Conservation (phyloP, 2,797 vertebrate species). For the Capromys pilorides region DNA sequence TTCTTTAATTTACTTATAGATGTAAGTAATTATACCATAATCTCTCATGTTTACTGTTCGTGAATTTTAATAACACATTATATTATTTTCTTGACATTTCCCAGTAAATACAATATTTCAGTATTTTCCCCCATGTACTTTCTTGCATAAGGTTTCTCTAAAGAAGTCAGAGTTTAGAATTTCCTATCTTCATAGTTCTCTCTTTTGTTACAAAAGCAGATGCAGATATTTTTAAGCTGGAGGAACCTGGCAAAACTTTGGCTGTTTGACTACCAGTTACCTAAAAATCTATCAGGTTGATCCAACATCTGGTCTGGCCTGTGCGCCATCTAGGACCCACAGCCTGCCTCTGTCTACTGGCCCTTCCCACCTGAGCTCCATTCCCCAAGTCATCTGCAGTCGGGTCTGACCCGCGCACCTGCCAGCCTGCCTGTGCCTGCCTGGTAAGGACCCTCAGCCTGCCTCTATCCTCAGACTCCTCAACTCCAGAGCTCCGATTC, state of each 20-base stretch:
- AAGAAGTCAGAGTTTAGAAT: background rate
- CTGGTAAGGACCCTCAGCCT: too few relatives aligned
- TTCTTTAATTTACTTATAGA: background rate
- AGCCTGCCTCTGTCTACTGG: too few relatives aligned
- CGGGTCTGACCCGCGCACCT: too few relatives aligned
- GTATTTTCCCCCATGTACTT: background rate
- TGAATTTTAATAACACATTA: constrained; percentile 27
- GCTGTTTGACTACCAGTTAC: constrained; percentile 2
- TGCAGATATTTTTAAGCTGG: background rate
- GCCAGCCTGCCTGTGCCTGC: too few relatives aligned
- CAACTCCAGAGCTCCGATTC: too few relatives aligned
- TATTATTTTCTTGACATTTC: constrained; percentile 13
- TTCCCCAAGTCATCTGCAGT: too few relatives aligned
- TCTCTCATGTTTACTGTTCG: background rate
- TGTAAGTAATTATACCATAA: background rate
- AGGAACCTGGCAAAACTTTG: constrained; percentile 24
- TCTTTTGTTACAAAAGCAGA: background rate
- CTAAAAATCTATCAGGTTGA: constrained; percentile 20
- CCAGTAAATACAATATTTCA: background rate
- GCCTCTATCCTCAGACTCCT: too few relatives aligned
- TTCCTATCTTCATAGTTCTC: background rate
- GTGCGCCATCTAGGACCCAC: too few relatives aligned
- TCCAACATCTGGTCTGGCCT: too few relatives aligned
- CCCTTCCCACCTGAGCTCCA: too few relatives aligned
- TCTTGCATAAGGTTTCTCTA: background rate